A percentile compares a stretch with the other conserved stretches of the same genome.
phyloP scores from a whole-genome alignment of 2,113 vertebrate species.

The Isurus oxyrinchus region DNA sequence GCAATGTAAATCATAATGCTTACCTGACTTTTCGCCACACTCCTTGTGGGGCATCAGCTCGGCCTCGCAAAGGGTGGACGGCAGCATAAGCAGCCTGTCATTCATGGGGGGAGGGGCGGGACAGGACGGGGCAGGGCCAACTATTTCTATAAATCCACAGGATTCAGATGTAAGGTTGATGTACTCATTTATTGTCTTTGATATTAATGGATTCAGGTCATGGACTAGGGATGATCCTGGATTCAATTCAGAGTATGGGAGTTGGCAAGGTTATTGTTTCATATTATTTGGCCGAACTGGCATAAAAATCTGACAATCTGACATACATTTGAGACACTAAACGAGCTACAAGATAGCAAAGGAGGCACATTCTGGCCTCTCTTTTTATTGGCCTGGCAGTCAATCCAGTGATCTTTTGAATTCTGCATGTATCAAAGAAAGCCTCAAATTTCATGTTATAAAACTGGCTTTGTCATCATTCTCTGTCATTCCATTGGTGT shows the following conservation, averaged over 20 bases:
- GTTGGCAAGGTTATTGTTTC: not conserved
- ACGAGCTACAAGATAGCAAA: not conserved
- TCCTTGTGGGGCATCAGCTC: not conserved
- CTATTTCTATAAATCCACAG: not conserved
- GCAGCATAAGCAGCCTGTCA: not conserved
- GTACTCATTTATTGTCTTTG: not conserved
- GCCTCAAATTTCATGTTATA: not conserved
- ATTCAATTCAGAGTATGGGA: not conserved
- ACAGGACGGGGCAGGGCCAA: not conserved
- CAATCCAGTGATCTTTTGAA: not conserved
- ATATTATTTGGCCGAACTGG: not conserved
- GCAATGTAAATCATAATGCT: constrained; percentile 15
- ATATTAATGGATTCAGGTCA: not conserved
- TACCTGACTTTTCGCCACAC: not conserved
- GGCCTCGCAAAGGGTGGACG: not conserved
- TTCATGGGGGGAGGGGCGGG: too few species aligned
- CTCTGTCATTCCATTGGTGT: not conserved
- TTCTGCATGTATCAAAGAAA: not conserved
- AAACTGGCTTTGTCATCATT: not conserved
- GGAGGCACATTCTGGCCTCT: not conserved
- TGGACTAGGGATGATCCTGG: not conserved
- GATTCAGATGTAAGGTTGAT: not conserved
- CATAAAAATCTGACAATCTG: not conserved
- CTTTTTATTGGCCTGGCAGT: too few species aligned
- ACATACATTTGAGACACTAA: not conserved